These are phyloP conservation scores for Microtus ochrogaster DNA, from an alignment of 2,113 vertebrate genomes.

Conservation along the genomic window DNA sequence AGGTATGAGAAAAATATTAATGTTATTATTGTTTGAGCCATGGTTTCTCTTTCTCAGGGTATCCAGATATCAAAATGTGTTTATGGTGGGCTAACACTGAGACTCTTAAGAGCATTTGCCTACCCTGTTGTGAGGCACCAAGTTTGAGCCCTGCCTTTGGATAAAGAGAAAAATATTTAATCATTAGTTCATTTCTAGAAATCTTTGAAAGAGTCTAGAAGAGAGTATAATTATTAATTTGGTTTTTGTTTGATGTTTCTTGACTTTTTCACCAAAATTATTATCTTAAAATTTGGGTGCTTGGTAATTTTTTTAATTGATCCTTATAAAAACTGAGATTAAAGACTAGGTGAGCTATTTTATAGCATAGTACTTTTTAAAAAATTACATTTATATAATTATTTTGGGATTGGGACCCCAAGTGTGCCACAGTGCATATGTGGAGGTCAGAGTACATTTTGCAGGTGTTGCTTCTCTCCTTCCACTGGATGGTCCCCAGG, in stretches of 20 bases:
- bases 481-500: background rate
- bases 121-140: background rate
- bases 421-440: background rate
- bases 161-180: background rate
- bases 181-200: conserved; percentile 49
- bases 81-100: background rate
- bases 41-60: conserved; percentile 17
- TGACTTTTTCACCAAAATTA: conserved; percentile 53
- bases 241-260: conserved; percentile 30
- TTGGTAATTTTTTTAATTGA: conserved; percentile 20
- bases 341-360: conserved; percentile 45
- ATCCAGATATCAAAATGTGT: conserved; percentile 12
- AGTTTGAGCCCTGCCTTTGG: background rate
- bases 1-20: conserved; percentile 85
- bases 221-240: conserved; percentile 58
- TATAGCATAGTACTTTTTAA: background rate
- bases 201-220: conserved; percentile 25
- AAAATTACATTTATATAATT: background rate
- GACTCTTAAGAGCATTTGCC: background rate
- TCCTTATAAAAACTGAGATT: conserved; percentile 33
- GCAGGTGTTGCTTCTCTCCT: background rate
- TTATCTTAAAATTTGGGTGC: conserved; percentile 38
- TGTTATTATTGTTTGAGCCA: conserved; percentile 30
- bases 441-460: background rate
- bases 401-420: background rate